Evolutionary conservation across 2,888 invertebrate species (phyloP), one percentile per base, ranked within the genome.

Genomic region (Tineola bisselliella): DNA sequence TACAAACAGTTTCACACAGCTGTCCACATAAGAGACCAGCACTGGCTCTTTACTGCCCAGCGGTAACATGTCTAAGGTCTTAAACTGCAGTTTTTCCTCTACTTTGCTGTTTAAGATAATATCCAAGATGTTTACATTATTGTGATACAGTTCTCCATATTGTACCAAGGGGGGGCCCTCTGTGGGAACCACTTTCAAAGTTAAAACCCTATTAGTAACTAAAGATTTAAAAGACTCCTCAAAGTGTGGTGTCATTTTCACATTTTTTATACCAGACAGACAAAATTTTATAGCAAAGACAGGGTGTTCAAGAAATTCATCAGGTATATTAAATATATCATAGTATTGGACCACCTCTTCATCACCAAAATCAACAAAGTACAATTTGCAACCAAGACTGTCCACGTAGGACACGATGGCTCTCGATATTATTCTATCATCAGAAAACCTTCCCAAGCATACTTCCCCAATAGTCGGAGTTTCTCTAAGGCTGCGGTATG

Each of bases 361-460:
- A 70, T 93, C 92, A 30, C 94, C 94, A 74, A 92, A 94, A 75
- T 94, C 94, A 31, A 94, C 93, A 74, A 93, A 94, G 70, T 91
- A 93, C 5, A 94, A 88, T 76, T 93, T 93, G 72, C 91, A 93
- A 60, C 91, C 90, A 17, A 90, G 90, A 63, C 91, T 91, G 43
- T 91, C 90, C 52, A 93, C 88, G 66, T 90, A 91, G 76, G 92
- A 92, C 1, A 94, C 91, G 43, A 94, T 91, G 33, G 94, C 94
- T 65, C 95, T 88, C 69, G 93, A 93, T 60, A 93, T 88, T 17
- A 90, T 89, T 5, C 90, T 87, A 69, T 93, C 93, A 63, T 89
- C 90, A 0, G 90, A 88, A 77, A 92, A 92, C 63, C 91, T 88
- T 0, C 93, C 94, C 10, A 94, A 86, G 69, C 94, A 94, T 0